Evolutionary conservation across 2,113 vertebrate species (phyloP), one percentile per base, ranked within the genome.

Genomic region (Cariama cristata): DNA sequence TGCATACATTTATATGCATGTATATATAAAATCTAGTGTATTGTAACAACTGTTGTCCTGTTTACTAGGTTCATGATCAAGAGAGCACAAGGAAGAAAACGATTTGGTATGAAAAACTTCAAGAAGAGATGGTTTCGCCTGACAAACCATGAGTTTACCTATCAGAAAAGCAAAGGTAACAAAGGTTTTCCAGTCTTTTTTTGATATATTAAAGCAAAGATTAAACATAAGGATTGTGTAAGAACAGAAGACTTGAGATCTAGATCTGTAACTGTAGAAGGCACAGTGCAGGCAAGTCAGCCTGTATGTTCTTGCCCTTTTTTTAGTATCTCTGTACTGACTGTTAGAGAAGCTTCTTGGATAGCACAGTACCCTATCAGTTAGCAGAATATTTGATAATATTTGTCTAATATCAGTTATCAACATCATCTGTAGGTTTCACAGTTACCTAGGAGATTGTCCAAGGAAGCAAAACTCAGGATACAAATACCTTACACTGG

Each of bases 101-200:
- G 99, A 19, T 99, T 99, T 79, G 99, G 99, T 44, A 99, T 99
- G 98, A 99, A 99, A 98, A 99, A 99, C 96, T 99, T 99, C 96
- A 99, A 99, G 98, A 99, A 99, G 96, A 98, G 99, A 85, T 99
- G 99, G 99, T 99, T 99, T 97, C 99, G 99, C 56, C 98, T 99
- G 91, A 99, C 99, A 56, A 99, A 99, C 96, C 99, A 99, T 11
- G 99, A 99, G 95, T 99, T 99, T 87, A 99, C 99, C 45, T 99
- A 99, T 96, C 99, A 99, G 97, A 99, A 99, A 98, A 99, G 98
- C 69, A 99, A 99, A 99, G 99, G 99, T 99, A 98, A 96, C 60
- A 26, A 90, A 88, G 79, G 42, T 95, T 96, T 95, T 63, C 55
- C 45, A 69, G 77, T 84, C 40, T 24, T 63, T 58, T 77, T 76